Evolutionary conservation across 1,140 invertebrate species (phyloP).

Genomic region (Saxidomus purpurata): DNA sequence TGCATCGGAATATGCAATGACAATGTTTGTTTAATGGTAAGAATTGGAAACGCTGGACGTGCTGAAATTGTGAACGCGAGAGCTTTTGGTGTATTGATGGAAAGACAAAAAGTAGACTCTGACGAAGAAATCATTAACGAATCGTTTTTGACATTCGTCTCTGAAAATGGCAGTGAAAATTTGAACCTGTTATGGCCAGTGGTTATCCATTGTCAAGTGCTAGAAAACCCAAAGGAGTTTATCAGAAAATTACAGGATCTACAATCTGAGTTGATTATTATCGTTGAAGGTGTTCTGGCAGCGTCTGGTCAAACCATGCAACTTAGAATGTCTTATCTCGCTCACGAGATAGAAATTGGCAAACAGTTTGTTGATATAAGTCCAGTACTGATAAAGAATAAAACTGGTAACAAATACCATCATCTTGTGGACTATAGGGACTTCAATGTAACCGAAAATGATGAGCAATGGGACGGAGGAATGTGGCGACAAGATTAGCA

Average conservation of each 20-base stretch:
- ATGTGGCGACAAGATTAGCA: background rate
- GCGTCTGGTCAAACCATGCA: constrained; percentile 81
- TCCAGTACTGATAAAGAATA: constrained; percentile 32
- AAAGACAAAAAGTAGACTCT: constrained; percentile 91
- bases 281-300: constrained; percentile 92
- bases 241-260: constrained; percentile 93
- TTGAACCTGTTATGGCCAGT: constrained; percentile 98
- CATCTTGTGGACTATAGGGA: constrained; percentile 45
- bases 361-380: constrained; percentile 58
- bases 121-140: constrained; percentile 75
- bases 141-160: constrained; percentile 87
- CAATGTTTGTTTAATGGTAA: constrained; percentile 96
- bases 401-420: constrained; percentile 2
- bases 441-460: constrained; percentile 35
- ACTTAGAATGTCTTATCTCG: constrained; percentile 85
- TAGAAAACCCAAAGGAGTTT: constrained; percentile 93
- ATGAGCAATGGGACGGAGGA: constrained; percentile 49
- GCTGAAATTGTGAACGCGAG: constrained; percentile 97
- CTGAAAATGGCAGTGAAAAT: constrained; percentile 93
- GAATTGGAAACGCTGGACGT: constrained; percentile 98
- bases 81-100: constrained; percentile 95
- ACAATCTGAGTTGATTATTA: constrained; percentile 94
- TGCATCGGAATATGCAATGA: constrained; percentile 93
- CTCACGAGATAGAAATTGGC: constrained; percentile 82
- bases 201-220: constrained; percentile 92